Conservation (phyloP, 2,797 vertebrate genomes). For the Typhlichthys eigenmanni region DNA sequence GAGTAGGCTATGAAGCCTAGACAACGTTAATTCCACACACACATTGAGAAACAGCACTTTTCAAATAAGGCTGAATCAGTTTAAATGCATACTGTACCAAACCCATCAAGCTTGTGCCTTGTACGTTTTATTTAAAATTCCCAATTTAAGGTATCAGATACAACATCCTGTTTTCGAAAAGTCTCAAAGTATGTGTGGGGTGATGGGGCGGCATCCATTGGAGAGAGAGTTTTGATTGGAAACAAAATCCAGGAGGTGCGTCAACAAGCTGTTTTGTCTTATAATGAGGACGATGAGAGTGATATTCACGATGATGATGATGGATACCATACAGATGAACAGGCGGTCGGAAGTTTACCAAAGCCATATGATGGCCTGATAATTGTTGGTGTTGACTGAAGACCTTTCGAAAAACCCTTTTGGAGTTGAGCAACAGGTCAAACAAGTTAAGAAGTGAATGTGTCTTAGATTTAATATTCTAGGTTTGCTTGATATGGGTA, state of each 20-base stretch:
- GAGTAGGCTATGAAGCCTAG: no score
- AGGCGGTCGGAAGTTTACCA: neutral
- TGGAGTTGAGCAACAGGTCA: slow-evolving; percentile 4
- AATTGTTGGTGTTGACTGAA: no score
- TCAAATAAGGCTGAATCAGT: neutral
- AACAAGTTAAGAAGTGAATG: neutral
- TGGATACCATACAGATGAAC: slow-evolving; percentile 58
- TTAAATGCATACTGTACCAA: neutral
- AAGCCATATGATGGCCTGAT: no score
- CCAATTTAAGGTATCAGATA: neutral
- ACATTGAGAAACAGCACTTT: neutral
- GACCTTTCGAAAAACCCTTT: no score
- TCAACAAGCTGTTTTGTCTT: slow-evolving; percentile 56
- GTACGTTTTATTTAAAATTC: no score
- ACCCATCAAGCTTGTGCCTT: neutral
- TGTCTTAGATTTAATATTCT: no score
- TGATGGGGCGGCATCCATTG: slow-evolving; percentile 53
- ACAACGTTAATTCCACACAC: no score
- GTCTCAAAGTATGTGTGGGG: slow-evolving; percentile 22
- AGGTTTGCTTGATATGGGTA: no score
- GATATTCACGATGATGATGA: slow-evolving; percentile 45
- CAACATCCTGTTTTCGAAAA: neutral
- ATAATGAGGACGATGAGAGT: slow-evolving; percentile 64
- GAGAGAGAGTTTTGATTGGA: slow-evolving; percentile 56
- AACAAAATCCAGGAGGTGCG: slow-evolving; percentile 67